Conservation (phyloP, 2,113 vertebrate species). For the Strix uralensis region DNA sequence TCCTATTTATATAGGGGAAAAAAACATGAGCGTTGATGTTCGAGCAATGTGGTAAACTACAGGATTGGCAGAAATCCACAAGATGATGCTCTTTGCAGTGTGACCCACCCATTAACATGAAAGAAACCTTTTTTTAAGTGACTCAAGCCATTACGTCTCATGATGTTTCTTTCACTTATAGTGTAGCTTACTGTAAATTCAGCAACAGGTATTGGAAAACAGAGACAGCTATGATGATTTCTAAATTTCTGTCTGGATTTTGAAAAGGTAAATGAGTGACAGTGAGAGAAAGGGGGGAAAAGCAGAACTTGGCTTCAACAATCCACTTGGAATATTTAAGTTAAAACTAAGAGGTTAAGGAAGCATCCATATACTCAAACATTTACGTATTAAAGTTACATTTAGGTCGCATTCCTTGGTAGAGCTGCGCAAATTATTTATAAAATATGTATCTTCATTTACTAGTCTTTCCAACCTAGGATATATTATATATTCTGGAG, state of each 20-base stretch:
- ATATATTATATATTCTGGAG: conserved; percentile 1
- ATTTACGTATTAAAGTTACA: not conserved
- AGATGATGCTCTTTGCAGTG: not conserved
- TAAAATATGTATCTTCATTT: conserved; percentile 31
- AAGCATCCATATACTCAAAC: conserved; percentile 15
- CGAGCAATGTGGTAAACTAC: not conserved
- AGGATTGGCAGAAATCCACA: conserved; percentile 19
- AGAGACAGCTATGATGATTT: not conserved
- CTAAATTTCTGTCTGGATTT: not conserved
- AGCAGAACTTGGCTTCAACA: not conserved
- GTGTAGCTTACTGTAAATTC: not conserved
- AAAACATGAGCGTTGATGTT: not conserved
- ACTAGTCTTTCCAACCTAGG: not conserved
- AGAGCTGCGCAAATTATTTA: not conserved
- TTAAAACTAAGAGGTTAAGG: not conserved
- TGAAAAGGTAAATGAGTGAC: not conserved
- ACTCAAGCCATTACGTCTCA: not conserved
- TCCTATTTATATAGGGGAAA: conserved; percentile 38
- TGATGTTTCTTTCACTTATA: not conserved
- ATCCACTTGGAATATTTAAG: not conserved
- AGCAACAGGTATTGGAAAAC: not conserved
- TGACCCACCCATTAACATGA: not conserved
- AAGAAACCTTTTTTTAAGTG: not conserved
- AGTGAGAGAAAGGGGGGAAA: not conserved
- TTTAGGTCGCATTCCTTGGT: not conserved